Conservation (phyloP, 2,888 invertebrate genomes). For the Lasioglossum calceatum region DNA sequence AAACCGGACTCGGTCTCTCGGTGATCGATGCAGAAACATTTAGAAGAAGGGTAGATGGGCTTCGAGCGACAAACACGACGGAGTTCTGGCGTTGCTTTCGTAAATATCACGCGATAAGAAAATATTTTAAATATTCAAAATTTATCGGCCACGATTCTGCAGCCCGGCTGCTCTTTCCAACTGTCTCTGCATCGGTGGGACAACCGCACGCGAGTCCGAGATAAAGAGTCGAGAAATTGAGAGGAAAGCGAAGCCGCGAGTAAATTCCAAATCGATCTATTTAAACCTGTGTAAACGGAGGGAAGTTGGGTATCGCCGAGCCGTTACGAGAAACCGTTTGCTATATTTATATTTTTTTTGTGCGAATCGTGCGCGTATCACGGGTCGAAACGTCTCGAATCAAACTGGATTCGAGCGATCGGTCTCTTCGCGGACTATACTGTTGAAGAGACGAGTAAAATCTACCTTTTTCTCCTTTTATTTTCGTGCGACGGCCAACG, state of each 20-base stretch:
- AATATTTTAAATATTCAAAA: constrained; percentile 15
- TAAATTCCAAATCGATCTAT: constrained; percentile 23
- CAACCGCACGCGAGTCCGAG: not conserved
- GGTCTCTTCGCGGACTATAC: not conserved
- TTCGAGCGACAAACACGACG: not conserved
- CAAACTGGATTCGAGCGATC: constrained; percentile 7
- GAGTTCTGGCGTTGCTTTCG: constrained; percentile 3
- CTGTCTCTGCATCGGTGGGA: constrained; percentile 13
- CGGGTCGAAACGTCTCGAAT: not conserved
- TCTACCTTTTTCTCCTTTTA: constrained; percentile 10
- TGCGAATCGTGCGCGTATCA: constrained; percentile 31
- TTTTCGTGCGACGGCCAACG: not conserved
- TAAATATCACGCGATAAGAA: constrained; percentile 14
- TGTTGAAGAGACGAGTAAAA: not conserved
- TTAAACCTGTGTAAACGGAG: constrained; percentile 58
- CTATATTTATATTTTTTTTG: constrained; percentile 9
- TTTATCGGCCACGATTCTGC: constrained; percentile 8
- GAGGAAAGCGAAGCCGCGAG: constrained; percentile 25
- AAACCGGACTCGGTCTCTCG: constrained; percentile 5
- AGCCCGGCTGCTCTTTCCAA: not conserved
- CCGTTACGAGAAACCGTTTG: constrained; percentile 65
- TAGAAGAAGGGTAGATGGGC: not conserved
- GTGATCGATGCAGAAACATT: constrained; percentile 26
- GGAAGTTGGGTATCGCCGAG: constrained; percentile 45
- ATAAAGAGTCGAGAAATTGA: not conserved